Conservation (phyloP, 2,797 vertebrate species). For the Argya squamiceps region DNA sequence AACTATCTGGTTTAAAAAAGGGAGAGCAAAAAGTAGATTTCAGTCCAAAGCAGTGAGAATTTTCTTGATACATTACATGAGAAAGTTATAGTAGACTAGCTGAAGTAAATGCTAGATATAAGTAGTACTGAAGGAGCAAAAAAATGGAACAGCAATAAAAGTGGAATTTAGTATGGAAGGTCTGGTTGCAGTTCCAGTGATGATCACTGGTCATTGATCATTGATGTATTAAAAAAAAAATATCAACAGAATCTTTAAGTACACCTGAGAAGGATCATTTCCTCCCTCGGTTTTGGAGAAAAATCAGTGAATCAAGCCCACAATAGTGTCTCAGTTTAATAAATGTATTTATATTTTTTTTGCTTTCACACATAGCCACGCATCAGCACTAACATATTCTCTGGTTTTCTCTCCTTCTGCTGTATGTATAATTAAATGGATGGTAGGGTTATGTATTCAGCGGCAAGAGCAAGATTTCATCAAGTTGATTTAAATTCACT, state of each 20-base stretch:
- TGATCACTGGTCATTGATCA: background rate
- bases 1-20: background rate
- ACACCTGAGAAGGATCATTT: background rate
- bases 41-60: background rate
- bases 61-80: background rate
- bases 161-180: background rate
- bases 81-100: background rate
- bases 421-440: slow-evolving; percentile 17
- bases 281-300: background rate
- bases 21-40: background rate
- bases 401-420: slow-evolving; percentile 3
- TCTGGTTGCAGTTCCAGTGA: background rate
- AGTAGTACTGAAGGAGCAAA: background rate
- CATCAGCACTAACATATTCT: background rate
- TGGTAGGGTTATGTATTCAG: background rate
- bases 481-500: slow-evolving; percentile 45
- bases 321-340: background rate
- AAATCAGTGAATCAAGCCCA: background rate
- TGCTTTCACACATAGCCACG: background rate
- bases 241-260: background rate
- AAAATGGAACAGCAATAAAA: background rate
- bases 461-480: slow-evolving; percentile 1
- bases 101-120: background rate
- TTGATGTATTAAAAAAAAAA: background rate
- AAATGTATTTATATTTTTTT: background rate